phyloP scores from a whole-genome alignment of 2,113 vertebrate genomes.

The Petroica traversi region DNA sequence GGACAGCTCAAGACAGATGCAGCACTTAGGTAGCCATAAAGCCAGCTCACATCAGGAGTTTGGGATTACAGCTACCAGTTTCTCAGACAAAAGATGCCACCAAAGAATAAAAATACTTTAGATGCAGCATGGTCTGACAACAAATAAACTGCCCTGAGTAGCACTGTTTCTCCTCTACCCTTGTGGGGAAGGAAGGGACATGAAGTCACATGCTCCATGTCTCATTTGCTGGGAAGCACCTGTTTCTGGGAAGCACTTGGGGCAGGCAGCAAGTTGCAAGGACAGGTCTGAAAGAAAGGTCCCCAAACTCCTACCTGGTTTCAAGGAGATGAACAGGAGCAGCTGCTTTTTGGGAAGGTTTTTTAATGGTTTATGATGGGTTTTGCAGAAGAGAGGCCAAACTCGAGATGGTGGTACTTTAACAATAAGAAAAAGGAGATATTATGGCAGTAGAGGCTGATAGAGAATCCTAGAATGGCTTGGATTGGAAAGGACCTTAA shows the following conservation, averaged over 20 bases:
- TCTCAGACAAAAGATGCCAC: neutral
- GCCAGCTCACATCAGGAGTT: neutral
- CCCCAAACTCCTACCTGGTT: no score
- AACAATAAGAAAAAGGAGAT: no score
- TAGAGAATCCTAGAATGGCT: no score
- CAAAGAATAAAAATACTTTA: neutral
- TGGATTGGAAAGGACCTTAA: no score
- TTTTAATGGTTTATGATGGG: no score
- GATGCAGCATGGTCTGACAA: neutral
- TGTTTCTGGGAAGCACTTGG: neutral
- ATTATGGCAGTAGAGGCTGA: no score
- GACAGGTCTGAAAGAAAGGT: neutral
- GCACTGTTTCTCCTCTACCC: neutral
- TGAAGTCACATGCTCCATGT: rapidly evolving
- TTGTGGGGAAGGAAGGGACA: neutral
- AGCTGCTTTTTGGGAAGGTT: no score
- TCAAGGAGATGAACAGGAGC: no score
- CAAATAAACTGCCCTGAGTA: neutral
- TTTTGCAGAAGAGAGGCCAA: no score
- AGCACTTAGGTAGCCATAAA: neutral
- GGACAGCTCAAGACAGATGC: neutral
- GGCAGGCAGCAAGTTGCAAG: neutral
- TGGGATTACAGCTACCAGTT: neutral
- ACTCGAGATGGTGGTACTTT: no score
- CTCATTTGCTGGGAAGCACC: neutral